Base-by-base conservation (phyloP, 2,888 invertebrate genomes). In the Polia nebulosa region DNA sequence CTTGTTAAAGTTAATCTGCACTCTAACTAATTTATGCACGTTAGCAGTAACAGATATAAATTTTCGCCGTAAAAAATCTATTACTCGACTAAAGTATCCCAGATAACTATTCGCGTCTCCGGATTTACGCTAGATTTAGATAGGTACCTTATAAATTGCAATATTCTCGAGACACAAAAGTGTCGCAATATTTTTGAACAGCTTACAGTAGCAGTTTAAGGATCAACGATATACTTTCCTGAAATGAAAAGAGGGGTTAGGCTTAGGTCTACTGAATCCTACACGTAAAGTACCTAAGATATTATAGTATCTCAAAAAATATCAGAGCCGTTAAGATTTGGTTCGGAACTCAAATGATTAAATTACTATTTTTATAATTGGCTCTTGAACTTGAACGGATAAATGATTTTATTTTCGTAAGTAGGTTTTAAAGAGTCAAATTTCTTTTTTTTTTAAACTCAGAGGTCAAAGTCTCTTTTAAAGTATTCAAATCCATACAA, bases 71-170 rank as follows among this genome's bases (percentile, higher is more conserved):
- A 63, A 56, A 55, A 55, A 25, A 29, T 63, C 55, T 72, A 34
- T 34, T 62, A 72, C 17, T 63, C 15, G 22, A 73, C 9, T 63
- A 36, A 74, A 72, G 36, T 52, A 27, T 29, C 49, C 25, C 25
- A 51, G 11, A 39, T 57, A 52, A 32, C 39, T 56, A 25, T 22
- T 27, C 17, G 20, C 25, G 7, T 13, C 39, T 8, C 17, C 11
- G 9, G 36, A 41, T 27, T 66, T 32, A 11, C 11, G 22, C 52
- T 67, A 27, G 32, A 72, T 75, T 67, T 53, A 75, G 76, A 57
- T 39, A 17, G 39, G 39, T 25, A 41, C 52, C 17, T 17, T 29
- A 49, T 65, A 75, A 34, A 72, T 57, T 52, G 20, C 44, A 22
- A 32, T 52, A 34, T 39, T 32, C 5, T 17, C 1, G 36, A 65